Conservation (phyloP, 2,113 vertebrate species). For the human region GRCh38 chr12:82676501-82677000, state of each 20-base stretch:
- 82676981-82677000: neutral
- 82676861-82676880: conserved; percentile 5
- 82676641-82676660: neutral
- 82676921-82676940: conserved; percentile 11
- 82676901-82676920: neutral
- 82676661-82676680: neutral
- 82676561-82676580: neutral
- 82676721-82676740: neutral
- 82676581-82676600: neutral
- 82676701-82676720: conserved; percentile 17
- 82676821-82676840: conserved; percentile 25
- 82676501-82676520: conserved; percentile 43
- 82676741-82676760: conserved; percentile 79
- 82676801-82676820: conserved; percentile 65
- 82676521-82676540: neutral
- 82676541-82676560: neutral
- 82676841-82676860: conserved; percentile 21
- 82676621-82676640: neutral
- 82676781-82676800: conserved; percentile 72
- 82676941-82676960: conserved; percentile 41
- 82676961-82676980: conserved; percentile 17
- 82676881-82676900: conserved; percentile 1
- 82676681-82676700: conserved; percentile 9
- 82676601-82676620: neutral
- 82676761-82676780: conserved; percentile 79